Evolutionary conservation across 2,113 vertebrate genomes (phyloP).

Genomic region (Columbina picui): DNA sequence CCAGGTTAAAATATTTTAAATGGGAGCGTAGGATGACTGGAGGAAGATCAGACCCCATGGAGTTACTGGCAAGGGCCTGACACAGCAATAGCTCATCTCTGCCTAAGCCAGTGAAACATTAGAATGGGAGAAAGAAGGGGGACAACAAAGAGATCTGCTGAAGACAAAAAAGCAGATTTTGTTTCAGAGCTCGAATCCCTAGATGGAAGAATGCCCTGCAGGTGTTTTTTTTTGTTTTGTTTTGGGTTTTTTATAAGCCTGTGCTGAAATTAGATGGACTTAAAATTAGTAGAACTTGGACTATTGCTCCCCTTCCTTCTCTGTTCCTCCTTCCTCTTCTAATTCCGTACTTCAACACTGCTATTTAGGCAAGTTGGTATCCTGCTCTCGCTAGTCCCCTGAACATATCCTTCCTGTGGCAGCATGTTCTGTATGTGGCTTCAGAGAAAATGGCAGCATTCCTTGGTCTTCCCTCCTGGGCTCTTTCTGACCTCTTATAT

Average conservation of each 20-base stretch:
- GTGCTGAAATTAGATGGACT: not conserved
- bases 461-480: not conserved
- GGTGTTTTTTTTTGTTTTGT: not conserved
- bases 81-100: not conserved
- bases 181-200: not conserved
- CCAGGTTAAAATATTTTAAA: slow-evolving; percentile 20
- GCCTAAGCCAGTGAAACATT: not conserved
- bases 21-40: not conserved
- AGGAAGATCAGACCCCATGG: not conserved
- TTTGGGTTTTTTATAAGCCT: not conserved
- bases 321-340: not conserved
- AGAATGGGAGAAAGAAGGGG: not conserved
- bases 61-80: not conserved
- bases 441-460: not conserved
- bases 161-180: not conserved
- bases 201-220: not conserved
- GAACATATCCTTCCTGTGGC: not conserved
- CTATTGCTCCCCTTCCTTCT: not conserved
- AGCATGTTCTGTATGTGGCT: not conserved
- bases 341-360: not conserved
- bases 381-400: not conserved
- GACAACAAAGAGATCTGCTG: not conserved
- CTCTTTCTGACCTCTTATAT: not conserved
- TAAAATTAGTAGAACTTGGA: not conserved
- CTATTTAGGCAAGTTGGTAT: not conserved